Evolutionary conservation across 2,888 invertebrate genomes (phyloP), one percentile per base, ranked within the genome.

Genomic region (Tribolium freemani): DNA sequence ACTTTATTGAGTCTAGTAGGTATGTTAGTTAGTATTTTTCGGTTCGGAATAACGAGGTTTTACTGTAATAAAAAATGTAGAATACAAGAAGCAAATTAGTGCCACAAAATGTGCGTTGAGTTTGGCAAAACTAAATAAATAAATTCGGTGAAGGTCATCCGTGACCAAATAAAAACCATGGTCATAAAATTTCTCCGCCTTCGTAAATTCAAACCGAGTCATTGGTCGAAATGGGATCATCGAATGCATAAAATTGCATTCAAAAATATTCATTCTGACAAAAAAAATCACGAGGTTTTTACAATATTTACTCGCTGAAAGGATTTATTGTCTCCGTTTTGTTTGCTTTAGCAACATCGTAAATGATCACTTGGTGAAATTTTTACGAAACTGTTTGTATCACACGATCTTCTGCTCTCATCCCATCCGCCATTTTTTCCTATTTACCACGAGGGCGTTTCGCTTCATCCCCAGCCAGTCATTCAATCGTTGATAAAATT

Each of bases 71-170:
- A 16, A 16, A 16, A 16, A 16, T 16, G 2, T 16, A 16, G 16
- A 16, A n/a, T n/a, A n/a, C n/a, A n/a, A n/a, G n/a, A n/a, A n/a
- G n/a, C n/a, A n/a, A n/a, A n/a, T n/a, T 16, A 16, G 16, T 16
- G 16, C 1, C 16, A 16, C 16, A 16, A 26, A 26, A 26, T 26
- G 26, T 26, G 5, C 2, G 21, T 21, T 21, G 26, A 1, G 26
- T 26, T 26, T 26, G 3, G 26, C 26, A 46, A 26, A 26, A 26
- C 3, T 3, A 30, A 56, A 56, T 31, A 56, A 38, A 54, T 16
- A 56, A 56, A 56, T 56, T 58, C 45, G 44, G 45, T 58, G 58
- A 58, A 58, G 58, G 58, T 58, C 58, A 38, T 13, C 58, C 38
- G 58, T 58, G 58, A 44, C 44, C 58, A 58, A 58, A 58, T 44